A percentile compares a stretch with the other conserved stretches of the same genome.
These are phyloP conservation scores for Melanotaenia boesemani DNA, from an alignment of 2,797 vertebrate species.

Conservation along the genomic window DNA sequence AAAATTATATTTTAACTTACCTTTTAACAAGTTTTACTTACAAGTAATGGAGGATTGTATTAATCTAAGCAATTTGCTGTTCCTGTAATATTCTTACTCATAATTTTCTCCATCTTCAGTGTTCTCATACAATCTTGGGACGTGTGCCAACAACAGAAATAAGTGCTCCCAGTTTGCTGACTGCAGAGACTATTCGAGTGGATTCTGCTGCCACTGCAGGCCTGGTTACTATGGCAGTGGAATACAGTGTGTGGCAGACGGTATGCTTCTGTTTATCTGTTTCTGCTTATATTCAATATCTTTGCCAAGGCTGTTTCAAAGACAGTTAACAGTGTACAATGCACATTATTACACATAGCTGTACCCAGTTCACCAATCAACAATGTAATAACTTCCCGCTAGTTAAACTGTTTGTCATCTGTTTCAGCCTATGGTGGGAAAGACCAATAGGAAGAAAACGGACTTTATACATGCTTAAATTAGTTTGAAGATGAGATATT, in stretches of 20 bases:
- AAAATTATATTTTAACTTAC: background rate
- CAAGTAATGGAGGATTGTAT: background rate
- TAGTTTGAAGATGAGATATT: background rate
- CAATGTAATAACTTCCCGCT: background rate
- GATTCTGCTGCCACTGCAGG: slow-evolving; percentile 93
- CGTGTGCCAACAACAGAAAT: slow-evolving; percentile 87
- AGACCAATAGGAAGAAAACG: too few species aligned
- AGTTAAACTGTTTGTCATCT: background rate
- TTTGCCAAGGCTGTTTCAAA: background rate
- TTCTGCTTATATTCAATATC: background rate
- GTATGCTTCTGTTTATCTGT: slow-evolving; percentile 64
- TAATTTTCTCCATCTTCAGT: slow-evolving; percentile 79
- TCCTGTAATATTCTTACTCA: background rate
- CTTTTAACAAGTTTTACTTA: background rate
- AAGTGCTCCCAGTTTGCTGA: slow-evolving; percentile 91
- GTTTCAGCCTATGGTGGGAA: background rate
- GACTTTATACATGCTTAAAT: background rate
- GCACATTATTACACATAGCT: background rate
- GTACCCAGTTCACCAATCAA: background rate
- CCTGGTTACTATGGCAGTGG: slow-evolving; percentile 96
- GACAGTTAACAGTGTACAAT: background rate
- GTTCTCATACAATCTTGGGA: slow-evolving; percentile 91
- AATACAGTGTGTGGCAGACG: slow-evolving; percentile 93
- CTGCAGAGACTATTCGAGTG: slow-evolving; percentile 89
- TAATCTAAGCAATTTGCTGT: background rate